These are phyloP conservation scores for Eurystomus glaucurus DNA, from an alignment of 2,797 vertebrate species.

Conservation along the genomic window DNA sequence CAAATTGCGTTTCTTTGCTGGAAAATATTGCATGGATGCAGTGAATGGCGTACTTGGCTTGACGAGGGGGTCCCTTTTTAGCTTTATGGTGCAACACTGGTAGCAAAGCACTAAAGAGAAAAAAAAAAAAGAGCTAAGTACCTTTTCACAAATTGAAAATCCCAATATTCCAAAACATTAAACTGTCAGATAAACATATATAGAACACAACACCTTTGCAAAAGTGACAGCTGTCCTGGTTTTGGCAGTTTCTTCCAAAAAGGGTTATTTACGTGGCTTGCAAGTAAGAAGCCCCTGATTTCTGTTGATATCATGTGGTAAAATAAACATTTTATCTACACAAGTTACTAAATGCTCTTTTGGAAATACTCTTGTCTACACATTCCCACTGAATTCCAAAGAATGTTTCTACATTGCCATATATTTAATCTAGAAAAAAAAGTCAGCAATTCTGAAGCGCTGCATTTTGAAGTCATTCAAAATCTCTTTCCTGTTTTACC, in stretches of 20 bases:
- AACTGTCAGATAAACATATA: background rate
- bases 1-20: constrained; percentile 98
- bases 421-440: background rate
- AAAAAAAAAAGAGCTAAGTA: background rate
- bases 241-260: background rate
- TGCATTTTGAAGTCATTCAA: background rate
- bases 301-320: background rate
- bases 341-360: background rate
- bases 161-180: background rate
- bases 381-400: background rate
- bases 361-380: background rate
- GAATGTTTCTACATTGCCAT: background rate
- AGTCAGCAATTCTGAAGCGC: background rate
- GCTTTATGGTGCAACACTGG: constrained; percentile 98
- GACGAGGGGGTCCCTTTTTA: constrained; percentile 95
- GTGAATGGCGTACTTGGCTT: constrained; percentile 98
- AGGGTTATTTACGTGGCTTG: background rate
- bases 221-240: background rate
- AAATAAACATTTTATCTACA: background rate
- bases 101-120: constrained; percentile 89
- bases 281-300: rapidly evolving
- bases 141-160: background rate
- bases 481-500: background rate
- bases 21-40: constrained; percentile 98
- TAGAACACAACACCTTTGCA: background rate